phyloP scores from a whole-genome alignment of 2,888 invertebrate genomes.

The Pseudolycoriella hygida region DNA sequence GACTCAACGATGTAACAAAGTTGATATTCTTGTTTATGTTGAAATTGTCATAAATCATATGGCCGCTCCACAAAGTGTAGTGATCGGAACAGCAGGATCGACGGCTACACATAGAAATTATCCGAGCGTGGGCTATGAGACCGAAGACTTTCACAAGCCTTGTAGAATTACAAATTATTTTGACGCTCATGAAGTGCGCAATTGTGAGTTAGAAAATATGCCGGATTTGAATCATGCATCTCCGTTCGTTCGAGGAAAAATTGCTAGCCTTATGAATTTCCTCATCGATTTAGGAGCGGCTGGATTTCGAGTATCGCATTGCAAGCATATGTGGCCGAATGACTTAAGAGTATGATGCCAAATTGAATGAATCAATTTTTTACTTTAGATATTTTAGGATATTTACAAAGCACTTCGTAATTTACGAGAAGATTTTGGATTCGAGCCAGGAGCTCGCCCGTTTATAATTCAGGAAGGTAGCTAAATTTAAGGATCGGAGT shows the following conservation, averaged over 20 bases:
- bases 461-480: slow-evolving; percentile 40
- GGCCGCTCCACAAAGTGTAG: slow-evolving; percentile 31
- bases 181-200: slow-evolving; percentile 32
- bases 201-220: slow-evolving; percentile 24
- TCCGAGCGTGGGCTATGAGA: slow-evolving; percentile 36
- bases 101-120: slow-evolving; percentile 30
- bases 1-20: slow-evolving; percentile 56
- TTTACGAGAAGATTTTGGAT: slow-evolving; percentile 28
- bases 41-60: slow-evolving; percentile 65
- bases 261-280: slow-evolving; percentile 32
- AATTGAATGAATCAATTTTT: too few relatives aligned
- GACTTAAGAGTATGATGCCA: slow-evolving; percentile 33
- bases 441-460: slow-evolving; percentile 27
- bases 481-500: too few relatives aligned
- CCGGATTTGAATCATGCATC: slow-evolving; percentile 33
- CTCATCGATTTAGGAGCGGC: slow-evolving; percentile 35
- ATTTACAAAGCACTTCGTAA: slow-evolving; percentile 33
- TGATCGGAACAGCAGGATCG: slow-evolving; percentile 18
- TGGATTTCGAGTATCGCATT: slow-evolving; percentile 35
- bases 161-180: slow-evolving; percentile 32
- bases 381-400: slow-evolving; percentile 9
- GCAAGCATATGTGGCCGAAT: slow-evolving; percentile 35
- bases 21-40: slow-evolving; percentile 56
- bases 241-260: slow-evolving; percentile 30
- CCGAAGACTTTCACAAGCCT: slow-evolving; percentile 35